Evolutionary conservation across 2,113 vertebrate species (phyloP), one percentile per base, ranked within the genome.

Genomic region (Phycodurus eques): DNA sequence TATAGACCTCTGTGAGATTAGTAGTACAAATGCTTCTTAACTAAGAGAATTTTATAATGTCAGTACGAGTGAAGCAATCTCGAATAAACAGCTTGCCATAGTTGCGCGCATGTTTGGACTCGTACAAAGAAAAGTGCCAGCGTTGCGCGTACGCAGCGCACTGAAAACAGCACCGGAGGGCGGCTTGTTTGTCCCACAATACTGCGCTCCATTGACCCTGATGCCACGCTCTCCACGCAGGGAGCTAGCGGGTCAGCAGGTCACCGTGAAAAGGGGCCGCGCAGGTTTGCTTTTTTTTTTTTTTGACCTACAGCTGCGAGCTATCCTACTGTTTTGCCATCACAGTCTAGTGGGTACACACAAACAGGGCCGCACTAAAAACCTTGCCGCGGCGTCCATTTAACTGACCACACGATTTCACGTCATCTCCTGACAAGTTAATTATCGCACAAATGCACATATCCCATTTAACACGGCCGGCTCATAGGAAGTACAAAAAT

Each of bases 251-350:
- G 81, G 86, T 87, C 83, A 85, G 78, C 67, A 22, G 66, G 46
- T 51, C 69, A 81, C 81, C 83, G 74, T 82, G 77, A 85, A 85
- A 78, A 71, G 77, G 75, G 82, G 77, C 67, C 73, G 80, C 81
- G 83, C 73, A 85, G 78, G 14, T 60, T 82, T 78, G 79, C 54
- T 19, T 66, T 66, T 64, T 42, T 39, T 22, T 57, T 72, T 81
- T 67, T 77, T 12, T 3, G 88, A 60, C 89, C 90, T 87, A 88
- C 71, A 85, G 82, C 88, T 87, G 74, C 73, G 70, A 87, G 90
- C 80, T 54, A 64, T 17, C 14, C 57, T 59, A 79, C 79, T 88
- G 81, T 85, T 80, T 47, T 0, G 35, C 54, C 59, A 77, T 80
- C 49, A 70, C 51, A 49, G 61, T 77, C 71, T 65, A 12, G 68